These are phyloP conservation scores for Drosophila gaucha DNA, from an alignment of 2,888 invertebrate species.

Conservation along the genomic window DNA sequence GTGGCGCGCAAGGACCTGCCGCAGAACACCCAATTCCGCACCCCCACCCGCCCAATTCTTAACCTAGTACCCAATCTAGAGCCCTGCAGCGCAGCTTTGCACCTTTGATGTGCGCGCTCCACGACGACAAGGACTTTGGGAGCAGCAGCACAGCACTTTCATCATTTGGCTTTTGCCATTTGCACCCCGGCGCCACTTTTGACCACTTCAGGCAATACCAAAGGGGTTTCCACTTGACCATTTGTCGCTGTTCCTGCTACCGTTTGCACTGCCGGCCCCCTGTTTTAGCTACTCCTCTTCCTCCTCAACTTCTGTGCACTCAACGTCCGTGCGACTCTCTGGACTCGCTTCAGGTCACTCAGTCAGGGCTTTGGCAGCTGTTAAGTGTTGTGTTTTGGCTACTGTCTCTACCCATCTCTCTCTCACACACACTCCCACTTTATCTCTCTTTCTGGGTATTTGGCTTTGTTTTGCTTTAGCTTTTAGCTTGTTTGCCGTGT, in stretches of 20 bases:
- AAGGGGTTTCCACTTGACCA: slow-evolving; percentile 71
- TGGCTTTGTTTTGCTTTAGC: slow-evolving; percentile 14
- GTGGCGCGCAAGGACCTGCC: slow-evolving; percentile 64
- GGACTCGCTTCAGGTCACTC: slow-evolving; percentile 64
- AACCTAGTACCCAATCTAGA: slow-evolving; percentile 42
- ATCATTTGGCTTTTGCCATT: slow-evolving; percentile 79
- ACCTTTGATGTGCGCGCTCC: slow-evolving; percentile 71
- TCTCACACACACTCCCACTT: not conserved
- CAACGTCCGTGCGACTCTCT: slow-evolving; percentile 22
- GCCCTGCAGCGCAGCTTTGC: slow-evolving; percentile 60
- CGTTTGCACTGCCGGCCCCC: slow-evolving; percentile 15
- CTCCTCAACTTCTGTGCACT: slow-evolving; percentile 2
- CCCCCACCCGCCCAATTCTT: slow-evolving; percentile 5
- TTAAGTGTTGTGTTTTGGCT: slow-evolving; percentile 67
- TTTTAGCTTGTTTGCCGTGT: slow-evolving; percentile 23
- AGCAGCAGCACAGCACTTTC: slow-evolving; percentile 61
- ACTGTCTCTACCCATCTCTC: slow-evolving; percentile 14
- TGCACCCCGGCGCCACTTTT: slow-evolving; percentile 69
- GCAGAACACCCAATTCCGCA: not conserved
- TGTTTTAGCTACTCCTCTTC: no score
- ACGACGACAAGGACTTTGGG: slow-evolving; percentile 54
- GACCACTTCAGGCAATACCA: slow-evolving; percentile 66
- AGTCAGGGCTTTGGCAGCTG: slow-evolving; percentile 67
- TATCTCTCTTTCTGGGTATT: not conserved
- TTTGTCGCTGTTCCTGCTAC: slow-evolving; percentile 36